These are phyloP conservation scores for Chelmon rostratus DNA, from an alignment of 2,797 vertebrate species.

Conservation along the genomic window DNA sequence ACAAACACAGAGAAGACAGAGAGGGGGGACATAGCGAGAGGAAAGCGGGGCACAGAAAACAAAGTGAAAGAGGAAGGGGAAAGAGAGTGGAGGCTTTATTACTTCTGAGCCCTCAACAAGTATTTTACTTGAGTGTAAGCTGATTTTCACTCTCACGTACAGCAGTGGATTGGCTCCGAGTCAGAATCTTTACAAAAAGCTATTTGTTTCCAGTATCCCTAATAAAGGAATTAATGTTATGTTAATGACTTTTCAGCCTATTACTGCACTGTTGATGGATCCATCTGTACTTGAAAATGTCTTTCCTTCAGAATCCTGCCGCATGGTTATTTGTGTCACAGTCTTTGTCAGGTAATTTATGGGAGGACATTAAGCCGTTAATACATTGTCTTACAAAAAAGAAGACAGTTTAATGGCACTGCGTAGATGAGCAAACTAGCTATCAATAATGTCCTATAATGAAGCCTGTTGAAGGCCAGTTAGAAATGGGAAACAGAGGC, in stretches of 20 bases:
- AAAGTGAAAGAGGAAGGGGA: constrained; percentile 22
- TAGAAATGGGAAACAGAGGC: constrained; percentile 55
- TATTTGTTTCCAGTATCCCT: constrained; percentile 83
- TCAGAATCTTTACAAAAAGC: constrained; percentile 66
- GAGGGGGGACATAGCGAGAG: constrained; percentile 6
- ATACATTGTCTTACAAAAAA: constrained; percentile 78
- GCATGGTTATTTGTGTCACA: constrained; percentile 77
- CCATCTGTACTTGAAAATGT: constrained; percentile 81
- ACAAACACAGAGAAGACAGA: constrained; percentile 29
- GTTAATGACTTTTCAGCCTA: constrained; percentile 81
- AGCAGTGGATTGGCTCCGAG: constrained; percentile 63
- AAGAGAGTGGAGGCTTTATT: constrained; percentile 36
- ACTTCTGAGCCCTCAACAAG: constrained; percentile 46
- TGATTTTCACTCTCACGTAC: constrained; percentile 56
- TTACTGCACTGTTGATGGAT: constrained; percentile 77
- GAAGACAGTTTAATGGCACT: constrained; percentile 80
- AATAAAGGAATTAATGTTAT: constrained; percentile 83
- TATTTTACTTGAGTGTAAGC: constrained; percentile 55
- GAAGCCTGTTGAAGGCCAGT: constrained; percentile 60
- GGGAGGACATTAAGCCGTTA: constrained; percentile 83
- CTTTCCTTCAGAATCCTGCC: constrained; percentile 71
- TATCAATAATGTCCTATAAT: constrained; percentile 81
- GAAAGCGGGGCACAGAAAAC: constrained; percentile 27
- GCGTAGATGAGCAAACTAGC: constrained; percentile 82
- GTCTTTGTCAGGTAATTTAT: constrained; percentile 88